Evolutionary conservation across 2,113 vertebrate genomes (phyloP), one percentile per base, ranked within the genome.

Genomic region (Natator depressus): DNA sequence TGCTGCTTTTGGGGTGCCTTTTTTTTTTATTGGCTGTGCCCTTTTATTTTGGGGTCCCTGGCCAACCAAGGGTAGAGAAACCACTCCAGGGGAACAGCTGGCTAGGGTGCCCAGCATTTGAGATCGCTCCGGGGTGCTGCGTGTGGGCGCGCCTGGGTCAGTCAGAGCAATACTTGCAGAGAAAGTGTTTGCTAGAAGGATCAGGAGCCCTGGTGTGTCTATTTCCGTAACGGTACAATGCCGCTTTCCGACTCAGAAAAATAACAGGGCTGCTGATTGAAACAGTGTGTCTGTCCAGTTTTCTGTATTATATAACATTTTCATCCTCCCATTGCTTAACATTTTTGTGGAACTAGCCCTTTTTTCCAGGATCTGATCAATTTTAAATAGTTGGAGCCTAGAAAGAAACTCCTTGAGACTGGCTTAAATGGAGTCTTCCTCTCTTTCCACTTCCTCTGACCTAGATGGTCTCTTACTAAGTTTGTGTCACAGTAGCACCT

Each of bases 81-180:
- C 5, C 4, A 5, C n/a, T 47, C 84, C 8, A 5, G 49, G 16
- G 35, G 65, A 13, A 42, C 76, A 47, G 62, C 72, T 92, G 83
- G 29, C 0, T 1, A 78, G 80, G 57, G 57, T 27, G 31, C 29
- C 59, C 3, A 31, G 59, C 1, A 5, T 62, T 35, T 3, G 90
- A 5, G 31, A 80, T 12, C 0, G 0, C 51, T 38, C 54, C 59
- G 25, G 87, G 72, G 83, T 50, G 16, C 0, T 42, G 72, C 25
- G 51, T 29, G 81, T 22, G 11, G 47, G 54, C 65, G 25, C 42
- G 3, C 16, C 31, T 59, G 35, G 42, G 29, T 35, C 6, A 2
- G 8, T 3, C 6, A 1, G 8, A 2, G 4, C 0, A 2, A 57
- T 85, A 51, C 35, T 46, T 47, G n/a, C 0, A 0, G 42, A 62